Evolutionary conservation across 2,888 invertebrate species (phyloP).

Genomic region (Amaurobius ferox): DNA sequence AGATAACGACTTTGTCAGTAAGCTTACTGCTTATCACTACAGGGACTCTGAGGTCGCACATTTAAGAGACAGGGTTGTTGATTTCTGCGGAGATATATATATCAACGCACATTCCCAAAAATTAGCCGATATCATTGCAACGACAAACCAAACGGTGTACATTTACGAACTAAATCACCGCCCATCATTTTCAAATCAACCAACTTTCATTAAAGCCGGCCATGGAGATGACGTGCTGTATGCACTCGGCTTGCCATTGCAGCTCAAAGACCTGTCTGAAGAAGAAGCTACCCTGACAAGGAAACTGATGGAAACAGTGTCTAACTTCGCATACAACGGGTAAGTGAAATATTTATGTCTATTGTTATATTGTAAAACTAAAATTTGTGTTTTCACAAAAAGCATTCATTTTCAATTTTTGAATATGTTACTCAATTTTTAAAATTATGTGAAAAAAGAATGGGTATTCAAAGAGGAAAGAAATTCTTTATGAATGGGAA

Average conservation of each 20-base stretch:
- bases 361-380: no score
- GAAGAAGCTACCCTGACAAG: slow-evolving; percentile 42
- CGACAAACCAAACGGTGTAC: slow-evolving; percentile 70
- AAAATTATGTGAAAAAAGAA: no score
- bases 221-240: slow-evolving; percentile 74
- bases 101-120: slow-evolving; percentile 62
- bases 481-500: no score
- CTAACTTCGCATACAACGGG: slow-evolving; percentile 68
- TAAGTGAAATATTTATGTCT: slow-evolving; percentile 44
- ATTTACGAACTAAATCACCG: slow-evolving; percentile 75
- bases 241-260: slow-evolving; percentile 66
- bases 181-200: slow-evolving; percentile 74
- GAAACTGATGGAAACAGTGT: slow-evolving; percentile 42
- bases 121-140: slow-evolving; percentile 26
- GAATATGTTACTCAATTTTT: no score
- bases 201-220: slow-evolving; percentile 71
- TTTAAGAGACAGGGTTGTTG: slow-evolving; percentile 46
- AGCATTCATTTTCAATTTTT: no score
- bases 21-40: slow-evolving; percentile 40
- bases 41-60: neutral
- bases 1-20: slow-evolving; percentile 18
- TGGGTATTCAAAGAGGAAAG: no score
- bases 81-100: slow-evolving; percentile 73
- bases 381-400: no score
- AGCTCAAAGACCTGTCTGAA: slow-evolving; percentile 19